Evolutionary conservation across 2,888 invertebrate species (phyloP).

Genomic region (Drosophila percnosoma): DNA sequence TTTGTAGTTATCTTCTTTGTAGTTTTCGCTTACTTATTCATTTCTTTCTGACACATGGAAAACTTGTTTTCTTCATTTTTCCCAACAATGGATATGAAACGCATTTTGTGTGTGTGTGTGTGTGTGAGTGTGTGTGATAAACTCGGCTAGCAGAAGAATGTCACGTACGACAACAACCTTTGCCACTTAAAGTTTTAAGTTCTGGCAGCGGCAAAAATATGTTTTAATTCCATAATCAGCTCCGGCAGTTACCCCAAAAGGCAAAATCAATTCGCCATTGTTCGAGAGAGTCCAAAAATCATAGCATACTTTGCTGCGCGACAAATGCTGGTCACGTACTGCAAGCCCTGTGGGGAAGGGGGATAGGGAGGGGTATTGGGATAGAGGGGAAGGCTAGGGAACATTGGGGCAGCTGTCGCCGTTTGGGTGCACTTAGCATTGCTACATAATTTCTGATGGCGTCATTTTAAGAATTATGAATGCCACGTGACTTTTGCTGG

Average conservation of each 20-base stretch:
- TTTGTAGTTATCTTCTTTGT: conserved; percentile 77
- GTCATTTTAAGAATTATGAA: conserved; percentile 84
- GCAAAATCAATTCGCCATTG: conserved; percentile 73
- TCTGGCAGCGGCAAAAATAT: conserved; percentile 59
- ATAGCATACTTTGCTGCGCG: conserved; percentile 58
- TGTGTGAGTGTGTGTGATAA: conserved; percentile 65
- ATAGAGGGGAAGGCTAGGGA: neutral
- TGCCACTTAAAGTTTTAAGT: conserved; percentile 76
- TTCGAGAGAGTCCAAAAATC: conserved; percentile 49
- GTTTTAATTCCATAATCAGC: conserved; percentile 77
- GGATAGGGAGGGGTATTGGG: neutral
- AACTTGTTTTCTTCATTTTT: conserved; percentile 27
- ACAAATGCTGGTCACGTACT: conserved; percentile 79
- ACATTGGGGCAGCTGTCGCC: conserved; percentile 49
- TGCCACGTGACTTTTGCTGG: conserved; percentile 82
- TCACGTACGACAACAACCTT: conserved; percentile 74
- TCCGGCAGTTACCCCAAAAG: conserved; percentile 53
- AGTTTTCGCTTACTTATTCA: conserved; percentile 70
- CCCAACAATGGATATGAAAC: conserved; percentile 55
- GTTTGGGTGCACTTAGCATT: conserved; percentile 73
- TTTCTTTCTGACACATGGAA: conserved; percentile 38
- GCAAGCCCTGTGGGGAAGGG: neutral
- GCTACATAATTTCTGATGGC: conserved; percentile 77
- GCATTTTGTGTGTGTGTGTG: conserved; percentile 35
- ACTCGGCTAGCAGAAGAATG: conserved; percentile 60